These are phyloP conservation scores for Polypterus senegalus DNA, from an alignment of 2,113 vertebrate species.

Conservation along the genomic window DNA sequence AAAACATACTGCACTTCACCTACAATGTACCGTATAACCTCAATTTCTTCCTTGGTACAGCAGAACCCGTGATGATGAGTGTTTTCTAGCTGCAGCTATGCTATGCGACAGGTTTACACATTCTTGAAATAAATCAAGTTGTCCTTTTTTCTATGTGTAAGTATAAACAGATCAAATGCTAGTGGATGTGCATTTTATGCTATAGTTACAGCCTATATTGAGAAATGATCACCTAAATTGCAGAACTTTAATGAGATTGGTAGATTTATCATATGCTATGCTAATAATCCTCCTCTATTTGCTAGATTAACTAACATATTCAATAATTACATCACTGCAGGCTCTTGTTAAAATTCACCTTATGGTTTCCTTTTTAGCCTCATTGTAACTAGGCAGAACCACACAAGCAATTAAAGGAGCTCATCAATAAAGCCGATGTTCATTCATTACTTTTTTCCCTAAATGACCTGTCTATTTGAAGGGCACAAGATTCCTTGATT, in stretches of 20 bases:
- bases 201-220: too few species aligned
- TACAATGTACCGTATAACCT: too few species aligned
- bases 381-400: constrained; percentile 1
- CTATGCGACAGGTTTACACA: too few species aligned
- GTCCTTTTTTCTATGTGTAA: too few species aligned
- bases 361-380: not conserved
- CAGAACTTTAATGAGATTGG: not conserved
- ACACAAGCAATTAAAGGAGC: constrained; percentile 13
- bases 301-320: not conserved
- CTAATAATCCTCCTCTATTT: not conserved
- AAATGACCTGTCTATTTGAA: constrained; percentile 3
- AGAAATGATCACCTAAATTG: too few species aligned
- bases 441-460: constrained; percentile 13
- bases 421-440: constrained; percentile 8
- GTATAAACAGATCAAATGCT: too few species aligned
- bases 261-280: not conserved
- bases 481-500: constrained; percentile 23
- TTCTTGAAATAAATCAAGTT: too few species aligned
- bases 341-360: constrained; percentile 10
- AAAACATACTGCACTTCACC: too few species aligned
- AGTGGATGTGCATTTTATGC: too few species aligned
- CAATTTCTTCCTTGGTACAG: too few species aligned
- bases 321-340: not conserved
- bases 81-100: too few species aligned
- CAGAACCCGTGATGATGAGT: too few species aligned